Evolutionary conservation across 2,888 invertebrate species (phyloP).

Genomic region (Papilio gigon): DNA sequence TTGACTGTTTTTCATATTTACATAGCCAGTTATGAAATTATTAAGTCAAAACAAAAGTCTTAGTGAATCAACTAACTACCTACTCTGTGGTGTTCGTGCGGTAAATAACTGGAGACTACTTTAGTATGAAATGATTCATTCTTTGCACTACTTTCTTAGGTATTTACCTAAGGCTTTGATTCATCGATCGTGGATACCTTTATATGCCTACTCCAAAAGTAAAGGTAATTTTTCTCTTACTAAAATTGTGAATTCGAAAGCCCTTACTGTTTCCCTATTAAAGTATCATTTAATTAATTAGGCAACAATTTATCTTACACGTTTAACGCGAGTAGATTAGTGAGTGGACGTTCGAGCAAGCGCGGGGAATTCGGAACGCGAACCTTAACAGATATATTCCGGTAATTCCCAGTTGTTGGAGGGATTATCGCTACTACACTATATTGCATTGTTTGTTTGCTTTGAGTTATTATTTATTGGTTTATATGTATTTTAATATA

Average conservation of each 20-base stretch:
- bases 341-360: background rate
- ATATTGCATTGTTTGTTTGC: background rate
- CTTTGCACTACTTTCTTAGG: constrained; percentile 24
- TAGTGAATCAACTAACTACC: background rate
- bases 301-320: background rate
- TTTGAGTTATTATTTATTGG: background rate
- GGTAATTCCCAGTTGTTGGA: constrained; percentile 26
- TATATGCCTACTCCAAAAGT: background rate
- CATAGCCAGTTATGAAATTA: background rate
- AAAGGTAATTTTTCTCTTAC: background rate
- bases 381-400: background rate
- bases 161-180: constrained; percentile 7
- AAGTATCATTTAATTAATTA: background rate
- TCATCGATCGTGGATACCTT: constrained; percentile 1
- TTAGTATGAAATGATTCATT: constrained; percentile 27
- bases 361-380: constrained; percentile 5
- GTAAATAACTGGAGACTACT: constrained; percentile 24
- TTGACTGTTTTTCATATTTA: constrained; percentile 1
- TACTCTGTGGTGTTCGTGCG: constrained; percentile 1
- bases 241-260: no score
- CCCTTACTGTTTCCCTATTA: background rate
- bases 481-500: no score
- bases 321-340: background rate
- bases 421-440: constrained; percentile 24
- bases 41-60: background rate